These are phyloP conservation scores for Paramisgurnus dabryanus DNA, from an alignment of 2,113 vertebrate genomes.

Conservation along the genomic window DNA sequence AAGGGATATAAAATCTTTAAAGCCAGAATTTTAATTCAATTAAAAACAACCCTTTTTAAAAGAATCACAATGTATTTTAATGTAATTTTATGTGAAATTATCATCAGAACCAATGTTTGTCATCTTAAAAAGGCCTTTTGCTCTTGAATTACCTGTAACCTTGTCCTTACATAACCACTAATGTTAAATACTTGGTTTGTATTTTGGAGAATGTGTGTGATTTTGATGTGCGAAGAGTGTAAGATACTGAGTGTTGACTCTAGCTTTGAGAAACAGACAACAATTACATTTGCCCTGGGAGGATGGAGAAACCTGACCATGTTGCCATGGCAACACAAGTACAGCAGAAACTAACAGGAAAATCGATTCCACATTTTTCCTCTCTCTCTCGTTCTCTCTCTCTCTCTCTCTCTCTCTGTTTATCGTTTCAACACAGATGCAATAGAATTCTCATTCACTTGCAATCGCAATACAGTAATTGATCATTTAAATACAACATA, in stretches of 20 bases:
- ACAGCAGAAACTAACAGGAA: slow-evolving; percentile 78
- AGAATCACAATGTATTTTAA: no score
- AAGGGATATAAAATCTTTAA: no score
- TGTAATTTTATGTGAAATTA: no score
- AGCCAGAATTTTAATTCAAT: no score
- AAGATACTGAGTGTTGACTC: slow-evolving; percentile 65
- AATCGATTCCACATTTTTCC: slow-evolving; percentile 75
- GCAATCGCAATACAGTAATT: neutral
- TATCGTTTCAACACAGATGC: slow-evolving; percentile 64
- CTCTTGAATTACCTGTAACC: no score
- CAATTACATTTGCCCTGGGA: slow-evolving; percentile 81
- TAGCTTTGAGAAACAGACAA: slow-evolving; percentile 73
- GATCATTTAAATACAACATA: slow-evolving; percentile 6
- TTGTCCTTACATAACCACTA: neutral
- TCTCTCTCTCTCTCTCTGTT: slow-evolving; percentile 54
- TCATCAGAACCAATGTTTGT: no score
- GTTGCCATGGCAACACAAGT: slow-evolving; percentile 81
- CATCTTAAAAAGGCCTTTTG: no score
- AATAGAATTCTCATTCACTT: slow-evolving; percentile 60
- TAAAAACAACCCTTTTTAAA: no score
- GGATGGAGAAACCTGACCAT: slow-evolving; percentile 77
- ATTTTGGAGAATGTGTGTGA: slow-evolving; percentile 38
- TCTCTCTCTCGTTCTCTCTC: slow-evolving; percentile 48
- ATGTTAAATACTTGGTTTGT: neutral
- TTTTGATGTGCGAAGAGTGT: slow-evolving; percentile 41